Evolutionary conservation across 2,113 vertebrate genomes (phyloP), one percentile per base, ranked within the genome.

Genomic region (Oreocharis arfaki): DNA sequence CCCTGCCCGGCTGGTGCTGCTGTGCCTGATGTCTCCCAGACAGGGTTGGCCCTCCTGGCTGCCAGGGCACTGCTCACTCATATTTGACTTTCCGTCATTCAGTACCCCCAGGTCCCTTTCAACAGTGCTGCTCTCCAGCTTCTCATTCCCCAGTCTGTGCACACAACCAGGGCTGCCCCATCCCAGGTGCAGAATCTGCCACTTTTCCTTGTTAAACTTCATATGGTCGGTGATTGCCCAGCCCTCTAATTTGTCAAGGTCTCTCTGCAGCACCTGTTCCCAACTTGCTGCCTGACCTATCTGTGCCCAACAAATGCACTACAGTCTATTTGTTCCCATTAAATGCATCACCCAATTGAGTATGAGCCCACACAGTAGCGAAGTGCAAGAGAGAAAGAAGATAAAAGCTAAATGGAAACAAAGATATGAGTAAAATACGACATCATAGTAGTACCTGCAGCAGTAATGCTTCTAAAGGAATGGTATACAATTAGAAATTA

Each of bases 1-100:
- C 68, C 68, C 39, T 37, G 57, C 39, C 68, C 0, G 0, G 39
- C 47, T 63, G 47, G 7, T 0, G 0, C 7, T 53, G 39, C 49
- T 84, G 69, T 1, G 9, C 15, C 59, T 47, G 82, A 28, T 64
- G 28, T 3, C 4, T 13, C 18, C 18, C 57, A 55, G 57, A 42
- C 37, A 83, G 1, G 12, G 5, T 0, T 71, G 39, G 22, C 17
- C 4, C 27, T 22, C 9, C 27, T 53, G 68, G 33, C 26, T 46
- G 33, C 39, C 68, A 73, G 47, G 47, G 18, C 68, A 46, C 49
- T 55, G 57, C 49, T 46, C 2, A 1, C 23, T 55, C 23, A 28
- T 10, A 9, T 39, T 16, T 18, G 23, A 28, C 69, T 33, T 55
- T 17, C 49, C 0, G 1, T 22, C 6, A 8, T 3, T 27, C 41